Conservation (phyloP, 2,113 vertebrate species). For the Bubo scandiacus region DNA sequence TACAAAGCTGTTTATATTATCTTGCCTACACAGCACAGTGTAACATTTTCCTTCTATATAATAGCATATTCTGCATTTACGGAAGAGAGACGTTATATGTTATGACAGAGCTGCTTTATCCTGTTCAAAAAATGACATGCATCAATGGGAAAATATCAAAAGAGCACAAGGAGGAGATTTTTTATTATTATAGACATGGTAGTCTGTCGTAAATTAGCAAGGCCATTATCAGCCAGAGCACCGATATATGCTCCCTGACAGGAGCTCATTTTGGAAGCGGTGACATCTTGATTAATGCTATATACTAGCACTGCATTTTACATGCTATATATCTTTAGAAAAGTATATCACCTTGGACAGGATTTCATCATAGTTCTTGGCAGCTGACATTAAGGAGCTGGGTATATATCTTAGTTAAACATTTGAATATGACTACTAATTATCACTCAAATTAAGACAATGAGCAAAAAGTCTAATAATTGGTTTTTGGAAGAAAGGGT, state of each 20-base stretch:
- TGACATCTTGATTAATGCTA: slow-evolving; percentile 18
- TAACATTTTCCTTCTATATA: neutral
- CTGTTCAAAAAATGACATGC: neutral
- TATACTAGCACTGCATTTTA: neutral
- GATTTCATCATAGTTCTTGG: neutral
- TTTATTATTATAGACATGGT: slow-evolving; percentile 47
- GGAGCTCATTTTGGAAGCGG: slow-evolving; percentile 8
- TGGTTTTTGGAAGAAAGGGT: neutral
- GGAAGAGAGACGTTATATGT: neutral
- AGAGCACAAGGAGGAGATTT: neutral
- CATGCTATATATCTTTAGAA: neutral
- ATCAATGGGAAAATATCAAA: slow-evolving; percentile 8
- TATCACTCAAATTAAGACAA: neutral
- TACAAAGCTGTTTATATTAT: neutral
- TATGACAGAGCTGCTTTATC: slow-evolving; percentile 10
- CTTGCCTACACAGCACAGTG: neutral
- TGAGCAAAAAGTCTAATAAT: neutral
- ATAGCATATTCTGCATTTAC: neutral
- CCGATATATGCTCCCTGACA: neutral
- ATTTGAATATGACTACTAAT: neutral
- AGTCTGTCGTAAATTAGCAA: slow-evolving; percentile 3
- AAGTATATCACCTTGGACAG: neutral
- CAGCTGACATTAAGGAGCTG: neutral
- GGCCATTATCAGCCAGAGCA: slow-evolving; percentile 33
- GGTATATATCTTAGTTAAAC: neutral